Evolutionary conservation across 2,113 vertebrate genomes (phyloP).

Genomic region (Oriolus oriolus): DNA sequence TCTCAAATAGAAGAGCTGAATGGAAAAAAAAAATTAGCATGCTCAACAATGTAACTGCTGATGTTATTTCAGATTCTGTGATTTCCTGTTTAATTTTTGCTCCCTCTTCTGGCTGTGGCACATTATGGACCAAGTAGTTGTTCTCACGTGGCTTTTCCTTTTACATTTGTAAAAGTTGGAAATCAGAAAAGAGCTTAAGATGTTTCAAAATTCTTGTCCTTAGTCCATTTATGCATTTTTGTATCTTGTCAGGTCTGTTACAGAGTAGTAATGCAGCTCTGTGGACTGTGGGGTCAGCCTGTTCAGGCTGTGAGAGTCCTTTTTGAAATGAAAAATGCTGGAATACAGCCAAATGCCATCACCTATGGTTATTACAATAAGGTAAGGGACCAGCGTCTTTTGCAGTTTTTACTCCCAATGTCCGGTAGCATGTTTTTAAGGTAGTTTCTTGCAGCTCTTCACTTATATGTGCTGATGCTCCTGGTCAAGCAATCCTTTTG

Average conservation of each 20-base stretch:
- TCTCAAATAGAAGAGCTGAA: not conserved
- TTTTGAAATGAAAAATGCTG: constrained; percentile 95
- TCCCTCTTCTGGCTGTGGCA: not conserved
- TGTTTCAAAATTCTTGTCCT: not conserved
- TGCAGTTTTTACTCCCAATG: not conserved
- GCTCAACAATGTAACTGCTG: not conserved
- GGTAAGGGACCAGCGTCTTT: constrained; percentile 69
- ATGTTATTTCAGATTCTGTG: not conserved
- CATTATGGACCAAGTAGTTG: not conserved
- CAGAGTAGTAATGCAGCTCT: constrained; percentile 96
- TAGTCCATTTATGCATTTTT: not conserved
- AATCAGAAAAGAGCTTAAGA: not conserved
- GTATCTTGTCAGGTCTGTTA: constrained; percentile 86
- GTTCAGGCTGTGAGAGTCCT: constrained; percentile 93
- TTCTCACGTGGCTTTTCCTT: not conserved
- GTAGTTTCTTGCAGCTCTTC: not conserved
- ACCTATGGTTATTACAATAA: constrained; percentile 99
- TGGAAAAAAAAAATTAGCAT: not conserved
- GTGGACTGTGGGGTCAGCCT: constrained; percentile 89
- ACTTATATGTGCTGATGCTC: not conserved
- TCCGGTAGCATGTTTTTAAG: not conserved
- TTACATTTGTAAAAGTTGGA: not conserved
- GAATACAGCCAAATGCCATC: constrained; percentile 92
- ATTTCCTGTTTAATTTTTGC: not conserved
- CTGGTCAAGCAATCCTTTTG: not conserved